A percentile compares a stretch with the other conserved stretches of the same genome.
Evolutionary conservation across 2,888 invertebrate genomes (phyloP).

Genomic region (Trichogramma dendrolimi): DNA sequence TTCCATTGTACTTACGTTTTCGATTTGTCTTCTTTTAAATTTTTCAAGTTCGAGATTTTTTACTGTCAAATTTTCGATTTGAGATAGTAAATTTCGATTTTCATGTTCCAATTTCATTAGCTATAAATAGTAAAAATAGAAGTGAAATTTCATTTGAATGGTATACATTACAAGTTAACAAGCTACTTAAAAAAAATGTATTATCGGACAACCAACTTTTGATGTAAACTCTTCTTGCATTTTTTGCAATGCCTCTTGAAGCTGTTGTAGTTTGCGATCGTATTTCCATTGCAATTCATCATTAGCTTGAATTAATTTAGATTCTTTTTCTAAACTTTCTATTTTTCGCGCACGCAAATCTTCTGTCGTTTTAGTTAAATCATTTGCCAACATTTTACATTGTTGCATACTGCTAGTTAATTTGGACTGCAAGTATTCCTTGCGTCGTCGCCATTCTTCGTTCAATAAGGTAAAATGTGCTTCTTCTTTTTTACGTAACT

Average conservation of each 20-base stretch:
- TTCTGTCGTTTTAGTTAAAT: constrained; percentile 60
- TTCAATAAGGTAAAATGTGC: constrained; percentile 55
- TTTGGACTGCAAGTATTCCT: constrained; percentile 57
- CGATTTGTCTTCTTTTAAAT: constrained; percentile 36
- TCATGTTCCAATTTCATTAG: constrained; percentile 38
- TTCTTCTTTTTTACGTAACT: constrained; percentile 60
- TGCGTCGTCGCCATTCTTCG: constrained; percentile 59
- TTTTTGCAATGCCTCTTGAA: constrained; percentile 58
- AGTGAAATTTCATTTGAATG: not conserved
- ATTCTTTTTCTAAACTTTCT: constrained; percentile 57
- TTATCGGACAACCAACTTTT: constrained; percentile 46
- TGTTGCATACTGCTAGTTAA: constrained; percentile 59
- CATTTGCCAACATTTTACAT: constrained; percentile 60
- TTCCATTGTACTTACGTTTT: constrained; percentile 44
- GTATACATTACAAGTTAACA: not conserved
- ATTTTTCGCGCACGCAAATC: constrained; percentile 56
- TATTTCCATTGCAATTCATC: constrained; percentile 61
- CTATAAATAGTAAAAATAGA: constrained; percentile 30
- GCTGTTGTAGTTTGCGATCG: constrained; percentile 58
- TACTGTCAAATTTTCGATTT: constrained; percentile 38
- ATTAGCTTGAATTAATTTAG: constrained; percentile 57
- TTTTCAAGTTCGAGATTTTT: constrained; percentile 41
- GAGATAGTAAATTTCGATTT: constrained; percentile 37
- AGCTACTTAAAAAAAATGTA: not conserved
- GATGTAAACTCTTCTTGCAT: constrained; percentile 60